A percentile compares a stretch with the other conserved stretches of the same genome.
Conservation (phyloP, 2,113 vertebrate genomes). For the Atherinomorus stipes region DNA sequence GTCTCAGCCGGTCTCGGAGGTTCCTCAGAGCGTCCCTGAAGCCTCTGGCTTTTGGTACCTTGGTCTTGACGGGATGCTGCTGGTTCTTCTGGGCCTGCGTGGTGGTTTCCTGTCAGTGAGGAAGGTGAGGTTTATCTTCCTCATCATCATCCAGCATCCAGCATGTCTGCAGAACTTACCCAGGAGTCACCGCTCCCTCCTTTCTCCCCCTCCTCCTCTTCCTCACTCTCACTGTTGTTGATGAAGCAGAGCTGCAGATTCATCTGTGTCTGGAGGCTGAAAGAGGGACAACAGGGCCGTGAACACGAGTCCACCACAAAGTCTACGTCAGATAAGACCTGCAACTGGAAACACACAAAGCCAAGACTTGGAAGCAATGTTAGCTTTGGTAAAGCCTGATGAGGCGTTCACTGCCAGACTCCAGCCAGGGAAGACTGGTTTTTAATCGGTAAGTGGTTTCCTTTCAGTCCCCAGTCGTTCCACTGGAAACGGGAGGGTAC, state of each 20-base stretch:
- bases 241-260: slow-evolving; percentile 85
- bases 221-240: slow-evolving; percentile 83
- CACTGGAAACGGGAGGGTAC: too few relatives aligned
- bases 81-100: slow-evolving; percentile 43
- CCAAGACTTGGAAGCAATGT: too few relatives aligned
- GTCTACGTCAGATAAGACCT: too few relatives aligned
- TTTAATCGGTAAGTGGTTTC: too few relatives aligned
- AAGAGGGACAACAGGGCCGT: neutral
- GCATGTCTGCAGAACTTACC: slow-evolving; percentile 38
- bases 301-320: too few relatives aligned
- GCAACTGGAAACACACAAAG: too few relatives aligned
- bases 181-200: slow-evolving; percentile 32
- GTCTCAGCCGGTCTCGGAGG: slow-evolving; percentile 73
- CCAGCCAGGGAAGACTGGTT: too few relatives aligned
- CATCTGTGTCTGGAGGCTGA: slow-evolving; percentile 81
- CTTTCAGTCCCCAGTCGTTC: too few relatives aligned
- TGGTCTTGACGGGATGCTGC: slow-evolving; percentile 33
- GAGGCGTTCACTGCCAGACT: too few relatives aligned
- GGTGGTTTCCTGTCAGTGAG: slow-evolving; percentile 31
- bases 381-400: too few relatives aligned
- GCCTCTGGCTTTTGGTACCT: slow-evolving; percentile 66
- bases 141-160: too few relatives aligned
- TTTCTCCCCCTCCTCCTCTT: slow-evolving; percentile 60
- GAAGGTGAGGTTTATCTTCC: neutral
- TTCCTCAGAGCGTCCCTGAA: slow-evolving; percentile 77